Base-by-base conservation (phyloP, 2,888 invertebrate species). In the Polymixis flavicincta region DNA sequence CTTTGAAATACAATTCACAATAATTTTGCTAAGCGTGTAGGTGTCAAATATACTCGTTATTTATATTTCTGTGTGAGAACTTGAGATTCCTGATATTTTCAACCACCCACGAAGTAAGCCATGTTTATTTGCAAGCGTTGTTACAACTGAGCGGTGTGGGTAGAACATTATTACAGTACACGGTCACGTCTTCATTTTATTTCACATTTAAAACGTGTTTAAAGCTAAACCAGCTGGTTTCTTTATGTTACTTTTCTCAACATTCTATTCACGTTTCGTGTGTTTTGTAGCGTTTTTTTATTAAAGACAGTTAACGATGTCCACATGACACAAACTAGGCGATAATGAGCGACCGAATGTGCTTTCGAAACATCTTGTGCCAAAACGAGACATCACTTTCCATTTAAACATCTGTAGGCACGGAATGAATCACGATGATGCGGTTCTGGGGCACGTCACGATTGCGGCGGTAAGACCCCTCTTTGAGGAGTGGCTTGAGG, bases 161-260 rank as follows among this genome's bases (percentile, higher is more conserved):
- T 32, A 11, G 13, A 59, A 25, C 0, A 28, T 57, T n/a, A 28
- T 4, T n/a, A 28, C 8, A 54, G 60, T 37, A 45, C n/a, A n/a
- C 14, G 22, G 52, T 48, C 59, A 66, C 75, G 74, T 74, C 0
- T 42, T 22, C 28, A 5, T 60, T 55, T 76, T 54, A 54, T n/a
- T 54, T 54, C 52, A 74, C 13, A 13, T 25, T 74, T n/a, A 32
- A 59, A 75, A 65, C 42, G 19, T 59, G 52, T 65, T 74, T 48
- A 32, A 32, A 65, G 25, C 1, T 48, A 60, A 59, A 74, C 1
- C 19, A 48, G 52, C 17, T 45, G 8, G 9, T 19, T 22, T n/a
- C 2, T 37, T 17, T 1, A 54, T 25, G 17, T 32, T 19, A 11
- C 17, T 52, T 59, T 60, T 65, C 64, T 52, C 42, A 45, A 2